These are phyloP conservation scores for Brachynemurus nebulosus DNA, from an alignment of 2,888 invertebrate species.

Conservation along the genomic window DNA sequence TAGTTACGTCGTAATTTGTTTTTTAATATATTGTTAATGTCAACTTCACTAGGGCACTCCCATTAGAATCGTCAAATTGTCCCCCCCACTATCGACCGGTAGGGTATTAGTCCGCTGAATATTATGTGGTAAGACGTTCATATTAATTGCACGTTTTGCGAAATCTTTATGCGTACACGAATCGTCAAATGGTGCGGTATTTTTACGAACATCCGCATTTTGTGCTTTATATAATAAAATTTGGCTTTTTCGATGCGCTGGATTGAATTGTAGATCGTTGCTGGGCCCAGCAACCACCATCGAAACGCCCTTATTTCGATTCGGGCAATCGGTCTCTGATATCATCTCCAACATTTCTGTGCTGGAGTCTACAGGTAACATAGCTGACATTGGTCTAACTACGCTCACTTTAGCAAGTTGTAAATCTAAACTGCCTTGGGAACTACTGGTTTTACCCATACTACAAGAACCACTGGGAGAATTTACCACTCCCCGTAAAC, in stretches of 20 bases:
- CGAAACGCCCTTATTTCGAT: conserved; percentile 25
- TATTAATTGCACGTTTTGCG: conserved; percentile 56
- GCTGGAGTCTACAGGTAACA: conserved; percentile 32
- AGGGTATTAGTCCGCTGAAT: conserved; percentile 28
- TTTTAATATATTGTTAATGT: neutral
- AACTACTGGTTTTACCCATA: conserved; percentile 25
- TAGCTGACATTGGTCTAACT: conserved; percentile 30
- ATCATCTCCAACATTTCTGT: conserved; percentile 51
- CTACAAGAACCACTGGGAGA: conserved; percentile 17
- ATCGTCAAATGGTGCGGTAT: conserved; percentile 52
- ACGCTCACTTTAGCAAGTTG: conserved; percentile 37
- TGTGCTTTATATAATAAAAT: conserved; percentile 70
- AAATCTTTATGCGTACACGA: conserved; percentile 53
- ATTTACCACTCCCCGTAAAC: conserved; percentile 24
- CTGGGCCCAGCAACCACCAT: conserved; percentile 29
- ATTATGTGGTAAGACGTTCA: conserved; percentile 28
- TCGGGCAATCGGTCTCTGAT: conserved; percentile 38
- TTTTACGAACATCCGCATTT: conserved; percentile 71
- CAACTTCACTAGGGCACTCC: conserved; percentile 10
- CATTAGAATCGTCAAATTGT: conserved; percentile 10
- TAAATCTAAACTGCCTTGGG: conserved; percentile 27
- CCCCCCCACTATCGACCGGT: conserved; percentile 8
- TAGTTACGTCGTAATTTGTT: neutral
- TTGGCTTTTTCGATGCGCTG: conserved; percentile 41
- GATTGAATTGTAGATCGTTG: conserved; percentile 29